Percentiles rank a stretch among this genome's conserved stretches.
Evolutionary conservation across 2,888 invertebrate genomes (phyloP).

Genomic region (Clivina fossor): DNA sequence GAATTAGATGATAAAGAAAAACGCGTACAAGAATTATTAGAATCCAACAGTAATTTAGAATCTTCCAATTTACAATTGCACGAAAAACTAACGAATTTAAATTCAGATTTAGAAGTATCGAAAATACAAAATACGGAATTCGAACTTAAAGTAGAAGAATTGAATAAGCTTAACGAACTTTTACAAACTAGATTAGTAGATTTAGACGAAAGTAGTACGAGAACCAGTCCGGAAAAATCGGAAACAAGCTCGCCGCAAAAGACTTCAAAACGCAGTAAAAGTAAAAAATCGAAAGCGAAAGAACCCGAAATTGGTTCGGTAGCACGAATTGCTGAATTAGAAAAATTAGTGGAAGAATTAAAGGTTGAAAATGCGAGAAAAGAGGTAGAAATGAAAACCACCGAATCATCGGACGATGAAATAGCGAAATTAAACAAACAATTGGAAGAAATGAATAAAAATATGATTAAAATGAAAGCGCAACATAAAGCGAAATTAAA

Average conservation of each 20-base stretch:
- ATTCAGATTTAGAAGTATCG: conserved; percentile 2
- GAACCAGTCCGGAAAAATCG: conserved; percentile 13
- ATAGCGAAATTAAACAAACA: conserved; percentile 65
- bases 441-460: conserved; percentile 73
- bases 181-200: conserved; percentile 26
- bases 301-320: conserved; percentile 52
- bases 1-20: conserved; percentile 61
- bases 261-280: conserved; percentile 27
- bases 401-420: conserved; percentile 45
- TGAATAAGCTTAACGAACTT: conserved; percentile 36
- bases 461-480: conserved; percentile 74
- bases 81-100: conserved; percentile 6
- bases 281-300: conserved; percentile 57
- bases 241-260: conserved; percentile 29
- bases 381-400: conserved; percentile 14
- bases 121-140: conserved; percentile 39
- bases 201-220: conserved; percentile 21
- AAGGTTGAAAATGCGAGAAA: conserved; percentile 42
- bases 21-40: conserved; percentile 59
- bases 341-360: conserved; percentile 42
- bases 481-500: conserved; percentile 72
- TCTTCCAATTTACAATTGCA: conserved; percentile 35
- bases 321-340: conserved; percentile 41
- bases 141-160: conserved; percentile 45
- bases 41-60: conserved; percentile 53